Percentiles rank a stretch among this genome's conserved stretches.
Evolutionary conservation across 2,797 vertebrate genomes (phyloP).

Genomic region (Xiphophorus birchmanni): DNA sequence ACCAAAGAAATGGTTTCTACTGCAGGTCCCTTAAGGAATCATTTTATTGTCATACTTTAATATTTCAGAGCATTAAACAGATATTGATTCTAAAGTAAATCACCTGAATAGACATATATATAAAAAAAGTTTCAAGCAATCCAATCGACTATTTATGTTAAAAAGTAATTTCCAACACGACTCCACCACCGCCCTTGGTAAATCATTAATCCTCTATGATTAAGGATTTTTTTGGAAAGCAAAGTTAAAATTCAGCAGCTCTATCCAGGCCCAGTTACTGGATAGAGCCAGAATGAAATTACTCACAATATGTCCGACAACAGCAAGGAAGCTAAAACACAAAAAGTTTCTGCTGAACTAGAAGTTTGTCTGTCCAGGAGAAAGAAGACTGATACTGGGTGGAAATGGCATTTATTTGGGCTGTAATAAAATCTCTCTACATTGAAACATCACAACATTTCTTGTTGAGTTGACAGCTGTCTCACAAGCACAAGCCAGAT

Average conservation of each 20-base stretch:
- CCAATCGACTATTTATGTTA: background rate
- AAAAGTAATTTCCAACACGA: background rate
- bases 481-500: too few species aligned
- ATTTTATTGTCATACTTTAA: background rate
- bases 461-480: too few species aligned
- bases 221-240: background rate
- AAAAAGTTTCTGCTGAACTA: background rate
- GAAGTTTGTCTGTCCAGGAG: background rate
- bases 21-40: background rate
- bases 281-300: background rate
- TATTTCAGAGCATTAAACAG: background rate
- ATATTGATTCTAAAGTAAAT: background rate
- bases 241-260: background rate
- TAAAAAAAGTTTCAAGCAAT: background rate
- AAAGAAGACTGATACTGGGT: background rate
- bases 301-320: background rate
- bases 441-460: too few species aligned
- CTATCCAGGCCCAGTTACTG: background rate
- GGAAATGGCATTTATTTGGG: background rate
- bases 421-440: too few species aligned
- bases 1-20: too few species aligned
- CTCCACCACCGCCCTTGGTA: background rate
- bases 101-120: background rate
- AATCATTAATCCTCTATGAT: background rate
- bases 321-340: background rate